Evolutionary conservation across 2,797 vertebrate species (phyloP), one percentile per base, ranked within the genome.

Genomic region (Spea hammondii): DNA sequence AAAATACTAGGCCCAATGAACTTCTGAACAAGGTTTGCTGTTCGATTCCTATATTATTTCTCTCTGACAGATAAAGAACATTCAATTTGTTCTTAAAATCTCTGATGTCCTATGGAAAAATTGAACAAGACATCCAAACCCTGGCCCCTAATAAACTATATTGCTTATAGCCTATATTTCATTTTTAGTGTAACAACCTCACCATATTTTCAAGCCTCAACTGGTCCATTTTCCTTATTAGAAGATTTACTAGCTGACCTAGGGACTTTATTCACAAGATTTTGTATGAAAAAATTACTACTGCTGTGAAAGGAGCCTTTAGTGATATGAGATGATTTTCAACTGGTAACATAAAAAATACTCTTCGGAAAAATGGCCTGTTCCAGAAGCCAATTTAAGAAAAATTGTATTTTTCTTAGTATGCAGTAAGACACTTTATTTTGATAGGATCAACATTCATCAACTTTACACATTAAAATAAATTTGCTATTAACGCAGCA

Each of bases 111-210:
- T 32, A 32, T 6, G 59, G n/a, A 62, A 62, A 6, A 62, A 62
- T 17, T 62, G 59, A 62, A 62, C 59, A 62, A 62, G 59, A 62
- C 59, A 62, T 62, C 59, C 59, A 62, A 32, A 62, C 59, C 59
- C 59, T 17, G n/a, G 14, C 14, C 59, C 32, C n/a, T 62, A 62
- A 62, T 62, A 62, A 62, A 62, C n/a, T 17, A 62, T 17, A 62
- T 62, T 62, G 59, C 59, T 62, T 62, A 62, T 62, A 62, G 59
- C 59, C 59, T 7, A 17, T 62, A 62, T 62, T 32, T 62, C 59
- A 62, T 62, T 62, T 62, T 62, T 62, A 62, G 59, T 62, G 32
- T 62, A 62, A 32, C 59, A 62, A 62, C 14, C 12, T 7, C 14
- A 44, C 59, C 59, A 62, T 62, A 62, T 62, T 62, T 62, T 17